A percentile compares a stretch with the other conserved stretches of the same genome.
Evolutionary conservation across 2,888 invertebrate genomes (phyloP).

Genomic region (Microdon myrmicae): DNA sequence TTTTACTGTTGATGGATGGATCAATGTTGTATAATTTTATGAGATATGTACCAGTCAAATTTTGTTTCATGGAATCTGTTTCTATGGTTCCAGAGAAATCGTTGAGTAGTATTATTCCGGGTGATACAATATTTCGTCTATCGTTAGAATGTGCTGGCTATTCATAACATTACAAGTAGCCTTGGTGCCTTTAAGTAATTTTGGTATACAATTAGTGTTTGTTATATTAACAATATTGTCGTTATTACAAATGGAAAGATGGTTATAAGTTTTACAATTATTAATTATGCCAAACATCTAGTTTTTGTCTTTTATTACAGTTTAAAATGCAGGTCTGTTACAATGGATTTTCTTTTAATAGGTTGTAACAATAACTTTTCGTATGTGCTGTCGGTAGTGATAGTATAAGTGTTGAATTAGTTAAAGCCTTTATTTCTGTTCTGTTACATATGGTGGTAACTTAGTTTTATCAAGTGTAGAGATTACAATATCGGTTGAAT

Average conservation of each 20-base stretch:
- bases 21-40: constrained; percentile 16
- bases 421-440: constrained; percentile 21
- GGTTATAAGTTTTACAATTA: constrained; percentile 11
- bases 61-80: constrained; percentile 3
- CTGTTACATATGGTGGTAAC: too few species aligned
- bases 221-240: constrained; percentile 16
- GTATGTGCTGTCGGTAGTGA: constrained; percentile 8
- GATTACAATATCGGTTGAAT: too few species aligned
- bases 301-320: constrained; percentile 6
- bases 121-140: constrained; percentile 8
- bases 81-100: constrained; percentile 14
- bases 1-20: constrained; percentile 15
- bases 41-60: constrained; percentile 18
- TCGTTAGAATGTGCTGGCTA: constrained; percentile 16
- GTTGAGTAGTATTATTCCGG: constrained; percentile 19
- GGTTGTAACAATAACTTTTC: constrained; percentile 12
- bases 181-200: constrained; percentile 14
- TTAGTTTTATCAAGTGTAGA: too few species aligned
- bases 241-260: constrained; percentile 21
- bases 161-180: constrained; percentile 23
- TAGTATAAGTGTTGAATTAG: constrained; percentile 12
- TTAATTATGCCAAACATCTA: constrained; percentile 10
- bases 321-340: constrained; percentile 8
- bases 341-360: constrained; percentile 13
- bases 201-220: constrained; percentile 15